A percentile compares a stretch with the other conserved stretches of the same genome.
Evolutionary conservation across 2,113 vertebrate genomes (phyloP).

Genomic region (Actinemys pallida): DNA sequence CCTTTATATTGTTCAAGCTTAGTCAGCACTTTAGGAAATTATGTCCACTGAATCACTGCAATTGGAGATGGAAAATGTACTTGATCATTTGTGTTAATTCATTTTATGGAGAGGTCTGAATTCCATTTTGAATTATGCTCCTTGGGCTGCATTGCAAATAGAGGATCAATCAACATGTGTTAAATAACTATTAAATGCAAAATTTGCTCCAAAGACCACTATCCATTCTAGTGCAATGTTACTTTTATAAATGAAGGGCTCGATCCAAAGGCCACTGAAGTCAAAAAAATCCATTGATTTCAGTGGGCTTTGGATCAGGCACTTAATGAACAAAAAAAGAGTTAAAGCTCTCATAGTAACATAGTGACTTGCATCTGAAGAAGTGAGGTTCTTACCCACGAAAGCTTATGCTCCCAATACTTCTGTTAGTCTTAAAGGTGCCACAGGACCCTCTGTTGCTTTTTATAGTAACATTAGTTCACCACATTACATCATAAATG

Average conservation of each 20-base stretch:
- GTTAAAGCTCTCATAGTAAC: neutral
- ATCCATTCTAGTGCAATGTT: neutral
- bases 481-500: neutral
- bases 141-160: neutral
- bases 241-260: neutral
- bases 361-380: too few species aligned
- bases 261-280: neutral
- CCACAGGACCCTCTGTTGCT: too few species aligned
- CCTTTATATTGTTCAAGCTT: neutral
- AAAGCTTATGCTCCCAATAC: too few species aligned
- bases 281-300: neutral
- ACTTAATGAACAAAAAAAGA: neutral
- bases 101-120: neutral
- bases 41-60: neutral
- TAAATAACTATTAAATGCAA: conserved; percentile 25
- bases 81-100: neutral
- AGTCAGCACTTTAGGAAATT: neutral
- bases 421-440: too few species aligned
- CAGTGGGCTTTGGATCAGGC: neutral
- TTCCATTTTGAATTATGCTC: neutral
- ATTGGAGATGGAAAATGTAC: neutral
- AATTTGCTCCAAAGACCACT: neutral
- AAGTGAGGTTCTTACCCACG: too few species aligned
- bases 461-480: neutral
- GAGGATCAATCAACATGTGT: neutral